These are phyloP conservation scores for human DNA, from an alignment of 2,113 vertebrate species.

Conservation along the genomic window GRCh38 chr9:9699501-9700000, in stretches of 20 bases:
- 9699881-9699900: conserved; percentile 69
- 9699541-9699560: not conserved
- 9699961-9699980: not conserved
- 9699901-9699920: conserved; percentile 40
- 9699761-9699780: conserved; percentile 80
- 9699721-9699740: conserved; percentile 79
- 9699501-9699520: not conserved
- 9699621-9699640: conserved; percentile 51
- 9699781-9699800: conserved; percentile 85
- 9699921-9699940: not conserved
- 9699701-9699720: conserved; percentile 72
- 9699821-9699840: conserved; percentile 84
- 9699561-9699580: not conserved
- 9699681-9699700: conserved; percentile 63
- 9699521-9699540: not conserved
- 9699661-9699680: conserved; percentile 34
- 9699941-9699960: conserved; percentile 63
- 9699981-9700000: not conserved
- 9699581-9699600: not conserved
- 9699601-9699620: conserved; percentile 14
- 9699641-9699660: not conserved
- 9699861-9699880: conserved; percentile 84
- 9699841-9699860: conserved; percentile 81
- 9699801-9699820: conserved; percentile 89
- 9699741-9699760: conserved; percentile 86